phyloP scores from a whole-genome alignment of 2,113 vertebrate species.

The Tympanuchus pallidicinctus region DNA sequence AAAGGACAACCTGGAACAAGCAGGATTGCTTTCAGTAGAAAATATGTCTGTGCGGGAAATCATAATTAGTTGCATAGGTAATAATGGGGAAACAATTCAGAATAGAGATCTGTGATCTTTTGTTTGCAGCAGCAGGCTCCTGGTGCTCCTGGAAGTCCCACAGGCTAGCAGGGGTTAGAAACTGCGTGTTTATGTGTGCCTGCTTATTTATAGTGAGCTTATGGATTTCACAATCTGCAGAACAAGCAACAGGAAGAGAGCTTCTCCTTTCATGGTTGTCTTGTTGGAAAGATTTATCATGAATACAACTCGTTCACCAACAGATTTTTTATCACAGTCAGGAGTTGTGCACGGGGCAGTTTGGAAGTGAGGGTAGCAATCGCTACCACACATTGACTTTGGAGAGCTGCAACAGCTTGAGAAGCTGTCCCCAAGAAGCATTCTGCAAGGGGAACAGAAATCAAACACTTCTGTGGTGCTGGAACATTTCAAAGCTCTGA shows the following conservation, averaged over 20 bases:
- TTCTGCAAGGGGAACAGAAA: neutral
- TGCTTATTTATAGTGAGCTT: slow-evolving; percentile 6
- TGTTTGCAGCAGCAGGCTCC: neutral
- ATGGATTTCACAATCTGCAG: neutral
- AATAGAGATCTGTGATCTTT: fast-evolving
- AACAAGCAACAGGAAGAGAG: neutral
- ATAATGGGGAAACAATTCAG: neutral
- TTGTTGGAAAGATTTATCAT: neutral
- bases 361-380: neutral
- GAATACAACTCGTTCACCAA: neutral
- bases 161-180: neutral
- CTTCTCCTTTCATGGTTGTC: neutral
- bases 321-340: neutral
- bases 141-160: neutral
- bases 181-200: neutral
- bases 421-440: neutral
- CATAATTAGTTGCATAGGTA: neutral
- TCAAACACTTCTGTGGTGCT: neutral
- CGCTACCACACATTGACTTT: neutral
- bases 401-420: neutral
- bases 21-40: neutral
- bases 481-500: neutral
- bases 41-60: neutral
- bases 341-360: neutral
- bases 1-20: neutral